Evolutionary conservation across 2,888 invertebrate genomes (phyloP).

Genomic region (Steinernema carpocapsae): DNA sequence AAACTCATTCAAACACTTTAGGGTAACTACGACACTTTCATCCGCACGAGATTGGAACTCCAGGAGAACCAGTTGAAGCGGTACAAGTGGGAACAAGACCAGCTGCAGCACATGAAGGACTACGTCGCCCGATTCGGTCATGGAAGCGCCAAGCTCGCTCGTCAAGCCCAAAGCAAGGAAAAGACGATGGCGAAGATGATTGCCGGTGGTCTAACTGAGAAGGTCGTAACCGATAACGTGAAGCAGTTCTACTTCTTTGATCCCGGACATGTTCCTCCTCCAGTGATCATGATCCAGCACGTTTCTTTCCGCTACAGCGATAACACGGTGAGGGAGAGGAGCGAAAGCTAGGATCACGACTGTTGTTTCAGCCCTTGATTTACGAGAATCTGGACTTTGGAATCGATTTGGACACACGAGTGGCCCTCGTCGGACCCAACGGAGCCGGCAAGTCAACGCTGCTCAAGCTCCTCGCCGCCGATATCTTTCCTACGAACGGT

Average conservation of each 20-base stretch:
- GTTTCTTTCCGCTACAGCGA: conserved; percentile 88
- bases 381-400: conserved; percentile 98
- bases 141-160: conserved; percentile 95
- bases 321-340: conserved; percentile 47
- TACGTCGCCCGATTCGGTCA: conserved; percentile 99
- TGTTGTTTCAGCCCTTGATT: conserved; percentile 78
- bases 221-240: conserved; percentile 84
- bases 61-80: conserved; percentile 98
- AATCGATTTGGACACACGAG: conserved; percentile 90
- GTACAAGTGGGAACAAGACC: conserved; percentile 99
- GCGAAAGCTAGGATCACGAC: conserved; percentile 18
- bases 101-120: conserved; percentile 99
- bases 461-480: conserved; percentile 90
- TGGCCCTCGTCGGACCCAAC: conserved; percentile 94
- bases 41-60: conserved; percentile 88
- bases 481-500: conserved; percentile 90
- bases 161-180: conserved; percentile 99
- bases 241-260: conserved; percentile 93
- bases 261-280: conserved; percentile 95
- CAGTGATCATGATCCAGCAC: conserved; percentile 99
- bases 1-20: conserved; percentile 64
- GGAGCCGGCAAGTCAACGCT: conserved; percentile 98
- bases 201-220: conserved; percentile 93
- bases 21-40: conserved; percentile 94
- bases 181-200: conserved; percentile 99